These are phyloP conservation scores for Iphiclides podalirius DNA, from an alignment of 2,888 invertebrate species.

Conservation along the genomic window DNA sequence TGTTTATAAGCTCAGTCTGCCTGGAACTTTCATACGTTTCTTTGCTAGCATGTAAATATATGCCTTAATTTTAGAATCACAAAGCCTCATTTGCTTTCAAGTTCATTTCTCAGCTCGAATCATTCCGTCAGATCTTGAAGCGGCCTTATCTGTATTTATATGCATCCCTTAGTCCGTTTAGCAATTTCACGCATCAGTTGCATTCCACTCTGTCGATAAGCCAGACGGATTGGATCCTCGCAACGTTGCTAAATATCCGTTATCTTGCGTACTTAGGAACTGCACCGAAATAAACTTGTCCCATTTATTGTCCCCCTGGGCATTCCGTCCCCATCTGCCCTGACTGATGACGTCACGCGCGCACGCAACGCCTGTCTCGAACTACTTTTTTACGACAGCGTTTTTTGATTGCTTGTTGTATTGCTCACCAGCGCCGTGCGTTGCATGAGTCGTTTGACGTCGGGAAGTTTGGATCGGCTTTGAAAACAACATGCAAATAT, in stretches of 20 bases:
- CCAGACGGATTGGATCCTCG: not conserved
- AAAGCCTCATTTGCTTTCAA: too few relatives aligned
- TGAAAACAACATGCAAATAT: constrained; percentile 3
- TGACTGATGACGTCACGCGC: constrained; percentile 38
- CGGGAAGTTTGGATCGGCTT: constrained; percentile 29
- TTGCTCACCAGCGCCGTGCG: constrained; percentile 21
- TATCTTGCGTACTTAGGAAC: constrained; percentile 17
- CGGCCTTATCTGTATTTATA: not conserved
- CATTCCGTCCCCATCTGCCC: constrained; percentile 26
- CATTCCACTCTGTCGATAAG: not conserved
- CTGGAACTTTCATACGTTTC: too few relatives aligned
- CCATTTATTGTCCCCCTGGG: constrained; percentile 52
- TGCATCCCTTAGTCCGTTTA: not conserved
- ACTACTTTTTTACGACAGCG: constrained; percentile 20
- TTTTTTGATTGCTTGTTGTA: constrained; percentile 22
- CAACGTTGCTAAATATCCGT: not conserved
- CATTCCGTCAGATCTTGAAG: too few relatives aligned
- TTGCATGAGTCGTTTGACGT: constrained; percentile 37
- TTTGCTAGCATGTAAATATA: too few relatives aligned
- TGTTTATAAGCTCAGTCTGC: too few relatives aligned
- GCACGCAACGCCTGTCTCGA: constrained; percentile 27
- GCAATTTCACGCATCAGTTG: not conserved
- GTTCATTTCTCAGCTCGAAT: too few relatives aligned
- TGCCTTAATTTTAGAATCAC: too few relatives aligned
- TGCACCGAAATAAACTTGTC: constrained; percentile 40